Base-by-base conservation (phyloP, 1,140 invertebrate genomes). In the Saccostrea echinata region DNA sequence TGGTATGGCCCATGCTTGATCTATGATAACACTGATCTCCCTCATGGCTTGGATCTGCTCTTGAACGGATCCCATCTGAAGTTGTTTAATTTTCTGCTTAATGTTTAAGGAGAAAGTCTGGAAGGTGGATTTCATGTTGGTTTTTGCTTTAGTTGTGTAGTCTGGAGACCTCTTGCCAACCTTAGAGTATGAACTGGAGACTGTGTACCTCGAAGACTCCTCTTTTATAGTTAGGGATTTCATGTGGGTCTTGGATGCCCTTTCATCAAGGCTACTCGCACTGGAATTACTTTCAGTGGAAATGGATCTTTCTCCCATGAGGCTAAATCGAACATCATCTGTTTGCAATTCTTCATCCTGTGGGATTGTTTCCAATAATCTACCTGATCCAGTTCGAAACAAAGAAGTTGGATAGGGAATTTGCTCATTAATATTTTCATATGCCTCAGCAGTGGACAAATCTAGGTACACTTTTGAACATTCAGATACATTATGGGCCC, bases 1-100 rank as follows among this genome's bases (percentile, higher is more conserved):
- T 0, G 98, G 98, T 3, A 99, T 97, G 4, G 97, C 97, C 98
- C 98, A 99, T 4, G 98, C 98, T 68, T 95, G 95, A 85, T 94
- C 93, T 88, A 96, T 95, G 64, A 96, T 93, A n/a, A 94, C 84
- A 16, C 94, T 88, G 57, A 94, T 94, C 27, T 93, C 91, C 9
- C 89, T 84, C 80, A 94, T 64, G 11, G 92, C 91, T 61, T 91
- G 90, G 6, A 89, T 86, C 80, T 91, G 87, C 64, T 90, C 90
- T n/a, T 87, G 83, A 43, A 64, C 52, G 43, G 86, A 84, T n/a
- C 61, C 82, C 84, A 80, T 83, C 33, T 81, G 85, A 57, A 89
- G 35, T 43, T 86, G 88, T n/a, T 86, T 55, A 3, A 94, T 94
- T 52, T 92, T 87, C 9, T 92, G 91, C 81, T 92, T 91, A 64